Evolutionary conservation across 1,140 invertebrate species (phyloP), one percentile per base, ranked within the genome.

Genomic region (Lamellibrachia luymesi): DNA sequence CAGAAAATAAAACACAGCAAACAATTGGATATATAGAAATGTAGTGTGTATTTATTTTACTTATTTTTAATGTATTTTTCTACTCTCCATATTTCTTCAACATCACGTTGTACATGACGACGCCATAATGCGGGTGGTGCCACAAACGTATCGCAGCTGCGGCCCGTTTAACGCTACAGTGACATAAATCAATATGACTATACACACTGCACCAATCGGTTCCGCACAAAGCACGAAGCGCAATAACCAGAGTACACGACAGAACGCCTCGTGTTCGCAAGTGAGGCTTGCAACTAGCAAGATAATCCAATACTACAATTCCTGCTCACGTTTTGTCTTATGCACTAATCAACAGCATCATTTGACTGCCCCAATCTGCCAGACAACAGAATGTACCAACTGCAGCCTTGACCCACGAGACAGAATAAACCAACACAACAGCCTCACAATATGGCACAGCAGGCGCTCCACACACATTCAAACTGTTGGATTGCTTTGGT

Each of bases 41-140:
- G 64, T 80, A 80, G 64, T 80, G 64, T 80, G 64, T 80, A 80
- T 80, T 80, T 80, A 80, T 80, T 80, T 80, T 80, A 80, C 64
- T 80, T 80, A 80, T 80, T 80, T 80, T 80, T 80, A 80, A 80
- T 80, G 64, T 80, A 80, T 80, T 80, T 80, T 80, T 80, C 64
- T 80, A 80, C 64, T 22, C 13, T 80, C 64, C 13, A 80, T 80
- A 80, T 2, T 80, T 80, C 64, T 80, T 10, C 64, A 80, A 80
- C 25, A 80, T 2, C 64, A 80, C 64, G 0, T 80, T 22, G 7
- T 80, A 17, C 64, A 80, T 22, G 64, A 22, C 13, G 64, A 80
- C 64, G 64, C 64, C 64, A 2, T 80, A 80, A 80, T 80, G 13
- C 13, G 17, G 64, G 13, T 22, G 13, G 25, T 2, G 64, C 64